A percentile compares a stretch with the other conserved stretches of the same genome.
phyloP scores from a whole-genome alignment of 2,113 vertebrate species.

The Callaeas wilsoni region DNA sequence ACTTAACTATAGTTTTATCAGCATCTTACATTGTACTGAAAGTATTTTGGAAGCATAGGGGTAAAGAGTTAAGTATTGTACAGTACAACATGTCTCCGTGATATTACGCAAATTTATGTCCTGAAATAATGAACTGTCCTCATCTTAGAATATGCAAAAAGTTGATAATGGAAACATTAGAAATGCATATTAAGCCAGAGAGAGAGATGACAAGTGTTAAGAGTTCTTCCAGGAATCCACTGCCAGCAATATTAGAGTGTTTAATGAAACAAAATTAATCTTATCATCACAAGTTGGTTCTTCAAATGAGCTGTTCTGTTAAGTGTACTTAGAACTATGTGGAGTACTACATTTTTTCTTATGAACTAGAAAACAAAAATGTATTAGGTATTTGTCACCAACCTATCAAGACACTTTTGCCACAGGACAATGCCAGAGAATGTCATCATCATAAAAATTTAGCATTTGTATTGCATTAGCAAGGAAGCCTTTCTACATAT shows the following conservation, averaged over 20 bases:
- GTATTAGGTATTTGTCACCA: background rate
- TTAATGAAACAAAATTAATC: background rate
- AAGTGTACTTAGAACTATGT: background rate
- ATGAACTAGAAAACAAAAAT: background rate
- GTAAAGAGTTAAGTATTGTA: background rate
- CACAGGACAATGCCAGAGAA: background rate
- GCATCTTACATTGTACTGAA: background rate
- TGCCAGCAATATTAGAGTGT: background rate
- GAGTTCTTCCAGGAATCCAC: background rate
- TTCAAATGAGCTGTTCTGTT: background rate
- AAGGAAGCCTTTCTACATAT: background rate
- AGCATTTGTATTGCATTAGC: background rate
- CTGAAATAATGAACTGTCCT: background rate
- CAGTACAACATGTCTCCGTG: background rate
- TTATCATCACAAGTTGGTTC: background rate
- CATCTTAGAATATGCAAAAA: background rate
- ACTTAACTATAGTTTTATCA: background rate
- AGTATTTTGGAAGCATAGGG: background rate
- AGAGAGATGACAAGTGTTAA: background rate
- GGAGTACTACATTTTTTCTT: background rate
- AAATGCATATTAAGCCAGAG: background rate
- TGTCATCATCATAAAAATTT: background rate
- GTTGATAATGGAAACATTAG: background rate
- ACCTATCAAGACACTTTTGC: background rate
- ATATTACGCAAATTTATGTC: background rate